phyloP scores from a whole-genome alignment of 2,888 invertebrate genomes.

The Labia minor region DNA sequence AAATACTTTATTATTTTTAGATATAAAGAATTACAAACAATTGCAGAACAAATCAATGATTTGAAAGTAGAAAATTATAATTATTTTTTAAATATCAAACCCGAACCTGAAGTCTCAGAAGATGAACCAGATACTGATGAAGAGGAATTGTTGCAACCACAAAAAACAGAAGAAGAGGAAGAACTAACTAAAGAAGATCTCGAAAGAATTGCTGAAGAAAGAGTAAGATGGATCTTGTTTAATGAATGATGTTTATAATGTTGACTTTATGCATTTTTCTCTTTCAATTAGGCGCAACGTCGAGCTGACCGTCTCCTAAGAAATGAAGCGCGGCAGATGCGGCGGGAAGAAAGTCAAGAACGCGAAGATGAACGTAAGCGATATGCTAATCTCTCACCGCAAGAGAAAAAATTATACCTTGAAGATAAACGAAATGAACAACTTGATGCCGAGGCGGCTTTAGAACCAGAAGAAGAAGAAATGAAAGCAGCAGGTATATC shows the following conservation, averaged over 20 bases:
- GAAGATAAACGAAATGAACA: conserved; percentile 17
- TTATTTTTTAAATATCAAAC: conserved; percentile 51
- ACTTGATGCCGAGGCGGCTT: conserved; percentile 34
- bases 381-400: conserved; percentile 3
- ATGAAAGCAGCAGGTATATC: conserved; percentile 34
- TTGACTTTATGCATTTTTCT: background rate
- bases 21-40: conserved; percentile 39
- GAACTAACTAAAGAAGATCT: conserved; percentile 19
- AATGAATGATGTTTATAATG: no score
- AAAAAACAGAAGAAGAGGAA: conserved; percentile 23
- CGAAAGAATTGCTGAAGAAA: conserved; percentile 34
- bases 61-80: conserved; percentile 55
- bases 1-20: conserved; percentile 35
- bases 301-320: conserved; percentile 14
- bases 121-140: conserved; percentile 24
- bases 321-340: conserved; percentile 20
- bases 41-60: conserved; percentile 46
- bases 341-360: conserved; percentile 24
- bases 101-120: conserved; percentile 26
- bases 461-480: conserved; percentile 38
- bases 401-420: background rate
- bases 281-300: background rate
- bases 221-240: conserved; percentile 35
- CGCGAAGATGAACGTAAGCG: conserved; percentile 21
- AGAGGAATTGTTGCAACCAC: conserved; percentile 21